Base-by-base conservation (phyloP, 2,797 vertebrate species). In the Geotrypetes seraphini region DNA sequence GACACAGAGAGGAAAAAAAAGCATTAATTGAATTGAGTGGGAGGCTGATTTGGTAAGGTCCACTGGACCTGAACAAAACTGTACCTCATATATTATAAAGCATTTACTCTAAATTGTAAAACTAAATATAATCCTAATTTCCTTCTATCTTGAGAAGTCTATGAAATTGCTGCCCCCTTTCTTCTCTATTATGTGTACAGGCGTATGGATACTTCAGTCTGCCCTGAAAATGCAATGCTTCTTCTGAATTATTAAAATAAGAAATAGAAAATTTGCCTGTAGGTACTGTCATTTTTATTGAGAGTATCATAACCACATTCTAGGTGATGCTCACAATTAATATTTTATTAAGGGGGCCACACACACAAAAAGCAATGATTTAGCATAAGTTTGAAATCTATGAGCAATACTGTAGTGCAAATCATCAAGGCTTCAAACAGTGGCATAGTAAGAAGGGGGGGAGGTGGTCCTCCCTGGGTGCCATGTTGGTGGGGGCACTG, bases 11-110 rank as follows among this genome's bases (percentile, higher is more conserved):
- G n/a, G n/a, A n/a, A 29, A 42, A 17, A 53, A 50, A 52, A 50
- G 57, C 37, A 61, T 48, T 60, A 61, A 72, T 66, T 67, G 62
- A 75, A 71, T 60, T 59, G 63, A 66, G 57, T 55, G 30, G 62
- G 58, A 64, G 52, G 59, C 38, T 71, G 51, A 70, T 69, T 68
- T 55, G 47, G 44, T 53, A 22, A 43, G 61, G 43, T 63, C 44
- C 61, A 33, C 45, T 50, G 44, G 50, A 63, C 33, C 18, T 8
- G 22, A 67, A 45, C 22, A 41, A 36, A 48, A 59, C 44, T 31
- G 25, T 35, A 40, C 47, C 60, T 57, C 27, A 12, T 40, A 47
- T 50, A 40, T 18, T 50, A 51, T 45, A 54, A 62, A 58, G 43
- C 50, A 47, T 32, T 63, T 65, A 59, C 32, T 28, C 54, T 23